phyloP scores from a whole-genome alignment of 2,113 vertebrate species.

The Thamnophis sirtalis region DNA sequence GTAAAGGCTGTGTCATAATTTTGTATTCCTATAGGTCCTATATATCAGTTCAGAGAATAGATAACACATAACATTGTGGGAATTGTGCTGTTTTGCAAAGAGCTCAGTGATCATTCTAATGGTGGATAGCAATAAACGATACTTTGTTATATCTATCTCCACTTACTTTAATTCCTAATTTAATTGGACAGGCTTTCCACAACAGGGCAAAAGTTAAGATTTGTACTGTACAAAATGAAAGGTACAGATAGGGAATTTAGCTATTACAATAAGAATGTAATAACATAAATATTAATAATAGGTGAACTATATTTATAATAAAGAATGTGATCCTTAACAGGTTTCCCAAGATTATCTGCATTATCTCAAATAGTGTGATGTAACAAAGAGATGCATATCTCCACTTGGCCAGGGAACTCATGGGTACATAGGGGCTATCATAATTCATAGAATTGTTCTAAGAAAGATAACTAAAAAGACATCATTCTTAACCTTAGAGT shows the following conservation, averaged over 20 bases:
- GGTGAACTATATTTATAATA: background rate
- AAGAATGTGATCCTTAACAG: background rate
- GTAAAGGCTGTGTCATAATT: background rate
- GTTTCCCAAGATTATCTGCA: background rate
- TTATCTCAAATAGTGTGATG: background rate
- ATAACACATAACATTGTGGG: background rate
- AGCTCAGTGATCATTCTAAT: background rate
- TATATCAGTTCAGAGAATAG: background rate
- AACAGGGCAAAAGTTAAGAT: background rate
- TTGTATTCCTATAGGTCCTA: background rate
- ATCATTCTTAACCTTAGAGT: background rate
- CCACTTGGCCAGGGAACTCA: background rate
- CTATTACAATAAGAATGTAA: background rate
- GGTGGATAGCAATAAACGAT: background rate
- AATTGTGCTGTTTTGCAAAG: background rate
- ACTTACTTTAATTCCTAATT: background rate
- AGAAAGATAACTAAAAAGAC: background rate
- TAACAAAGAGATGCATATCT: background rate
- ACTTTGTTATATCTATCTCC: background rate
- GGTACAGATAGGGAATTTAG: background rate
- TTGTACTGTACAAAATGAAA: background rate
- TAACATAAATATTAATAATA: background rate
- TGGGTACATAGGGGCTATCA: background rate
- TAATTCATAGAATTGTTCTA: background rate
- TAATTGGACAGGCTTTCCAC: background rate